Percentiles rank a stretch among this genome's conserved stretches.
phyloP scores from a whole-genome alignment of 2,888 invertebrate species.

The Frankliniella fusca region DNA sequence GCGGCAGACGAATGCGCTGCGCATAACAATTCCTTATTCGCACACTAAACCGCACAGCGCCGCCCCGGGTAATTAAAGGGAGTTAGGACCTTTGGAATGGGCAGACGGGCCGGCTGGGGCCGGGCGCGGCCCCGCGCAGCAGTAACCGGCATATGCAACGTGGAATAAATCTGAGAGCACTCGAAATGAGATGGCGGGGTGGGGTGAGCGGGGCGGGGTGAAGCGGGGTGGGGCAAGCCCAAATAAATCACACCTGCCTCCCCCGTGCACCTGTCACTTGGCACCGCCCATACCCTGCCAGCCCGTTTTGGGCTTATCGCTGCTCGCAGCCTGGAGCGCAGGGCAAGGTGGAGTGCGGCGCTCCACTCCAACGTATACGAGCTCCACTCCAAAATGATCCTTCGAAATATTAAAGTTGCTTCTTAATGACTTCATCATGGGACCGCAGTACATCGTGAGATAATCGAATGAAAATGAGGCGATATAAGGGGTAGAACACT shows the following conservation, averaged over 20 bases:
- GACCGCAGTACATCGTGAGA: too few species aligned
- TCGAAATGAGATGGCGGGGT: neutral
- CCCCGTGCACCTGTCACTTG: conserved; percentile 13
- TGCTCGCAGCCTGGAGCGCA: neutral
- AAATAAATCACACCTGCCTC: conserved; percentile 12
- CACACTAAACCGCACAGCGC: too few species aligned
- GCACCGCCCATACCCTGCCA: neutral
- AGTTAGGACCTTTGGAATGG: neutral
- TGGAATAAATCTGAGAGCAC: neutral
- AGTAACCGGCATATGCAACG: neutral
- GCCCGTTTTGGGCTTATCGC: neutral
- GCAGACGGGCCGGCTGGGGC: neutral
- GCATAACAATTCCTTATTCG: too few species aligned
- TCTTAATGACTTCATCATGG: too few species aligned
- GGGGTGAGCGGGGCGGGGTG: neutral
- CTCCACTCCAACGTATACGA: too few species aligned
- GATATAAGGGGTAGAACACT: too few species aligned
- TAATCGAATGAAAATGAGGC: too few species aligned
- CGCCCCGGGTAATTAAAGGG: neutral
- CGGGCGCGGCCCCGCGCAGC: neutral
- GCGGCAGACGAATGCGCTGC: too few species aligned
- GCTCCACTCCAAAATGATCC: too few species aligned
- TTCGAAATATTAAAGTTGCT: too few species aligned
- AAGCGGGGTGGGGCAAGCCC: neutral
- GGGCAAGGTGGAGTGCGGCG: too few species aligned